Evolutionary conservation across 2,797 vertebrate genomes (phyloP), one percentile per base, ranked within the genome.

Genomic region (Pterois miles): DNA sequence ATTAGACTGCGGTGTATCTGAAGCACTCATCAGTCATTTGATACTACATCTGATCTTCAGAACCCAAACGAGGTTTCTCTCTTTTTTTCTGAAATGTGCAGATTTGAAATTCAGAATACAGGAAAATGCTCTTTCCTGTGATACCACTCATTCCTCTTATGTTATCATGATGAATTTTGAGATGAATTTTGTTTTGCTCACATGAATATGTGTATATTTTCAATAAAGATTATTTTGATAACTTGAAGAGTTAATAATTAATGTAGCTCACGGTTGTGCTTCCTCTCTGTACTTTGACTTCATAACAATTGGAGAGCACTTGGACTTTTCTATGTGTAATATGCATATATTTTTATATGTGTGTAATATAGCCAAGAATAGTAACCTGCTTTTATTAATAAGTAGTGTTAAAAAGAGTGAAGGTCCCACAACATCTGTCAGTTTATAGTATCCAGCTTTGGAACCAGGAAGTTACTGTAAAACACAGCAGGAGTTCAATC

Each of bases 191-290:
- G 9, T 71, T 59, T 74, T 70, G 22, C 18, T 75, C 10, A 31
- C 43, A 14, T 78, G 14, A 83, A 70, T 36, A 48, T n/a, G 12
- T 82, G 46, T 65, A 57, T 75, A 77, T 86, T 85, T 83, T 81
- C 73, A 94, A 91, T 93, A 93, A 92, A 93, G 38, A 43, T 78
- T 88, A 86, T 92, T 93, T 93, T 93, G 71, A 67, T 90, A 86
- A 31, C 8, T 56, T 34, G 0, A 60, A 34, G 29, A 65, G n/a
- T 57, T 57, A n/a, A 20, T 57, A 10, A 59, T 57, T 33, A 22
- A 59, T 36, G 25, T 75, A 33, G 52, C n/a, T 2, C 34, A 27
- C 1, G 1, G 33, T 18, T 63, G 5, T 66, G 8, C 4, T 25
- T 69, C 10, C 2, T 70, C 1, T 29, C 4, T 29, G 29, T 29